Evolutionary conservation across 2,797 vertebrate genomes (phyloP), one percentile per base, ranked within the genome.

Genomic region (Takifugu ocellatus): DNA sequence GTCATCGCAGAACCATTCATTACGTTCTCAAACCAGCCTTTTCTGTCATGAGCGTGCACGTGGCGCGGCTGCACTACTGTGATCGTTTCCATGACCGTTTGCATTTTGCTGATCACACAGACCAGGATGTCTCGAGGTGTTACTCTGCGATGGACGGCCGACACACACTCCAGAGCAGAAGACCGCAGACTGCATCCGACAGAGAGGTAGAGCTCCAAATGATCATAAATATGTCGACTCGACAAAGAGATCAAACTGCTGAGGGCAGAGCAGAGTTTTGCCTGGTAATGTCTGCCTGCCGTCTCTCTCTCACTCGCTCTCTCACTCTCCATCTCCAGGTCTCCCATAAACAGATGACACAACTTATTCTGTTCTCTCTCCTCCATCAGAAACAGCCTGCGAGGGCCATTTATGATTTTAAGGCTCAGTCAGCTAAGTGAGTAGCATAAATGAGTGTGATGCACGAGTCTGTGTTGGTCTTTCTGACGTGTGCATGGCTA

Each of bases 391-490:
- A 94, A 89, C 86, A 97, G 87, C 94, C 94, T 79, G 96, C 96
- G 69, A 94, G 91, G 92, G 97, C 97, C 84, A 94, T 98, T 78
- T 99, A 98, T 81, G 96, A 99, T 89, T 99, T 99, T 92, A 99
- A 98, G 90, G 97, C 97, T 90, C 97, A 99, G 85, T 94, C 96
- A n/a, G 89, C 95, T 83, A 99, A 99, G 97, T 99, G 93, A 98
- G 97, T 97, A 92, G 64, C 68, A 42, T 51, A 25, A 62, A 54
- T 46, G 55, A 39, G 54, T 49, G 29, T 58, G 36, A 53, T 56
- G 66, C 56, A 60, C 59, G 70, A 39, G 11, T 39, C 2, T 33
- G 2, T 36, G 3, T 36, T 67, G 6, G 2, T 31, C 12, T 36
- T 36, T 36, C 46, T 16, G 44, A 50, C 29, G 6, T 43, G 6